phyloP scores from a whole-genome alignment of 1,140 invertebrate genomes.

The Mamestra configurata region DNA sequence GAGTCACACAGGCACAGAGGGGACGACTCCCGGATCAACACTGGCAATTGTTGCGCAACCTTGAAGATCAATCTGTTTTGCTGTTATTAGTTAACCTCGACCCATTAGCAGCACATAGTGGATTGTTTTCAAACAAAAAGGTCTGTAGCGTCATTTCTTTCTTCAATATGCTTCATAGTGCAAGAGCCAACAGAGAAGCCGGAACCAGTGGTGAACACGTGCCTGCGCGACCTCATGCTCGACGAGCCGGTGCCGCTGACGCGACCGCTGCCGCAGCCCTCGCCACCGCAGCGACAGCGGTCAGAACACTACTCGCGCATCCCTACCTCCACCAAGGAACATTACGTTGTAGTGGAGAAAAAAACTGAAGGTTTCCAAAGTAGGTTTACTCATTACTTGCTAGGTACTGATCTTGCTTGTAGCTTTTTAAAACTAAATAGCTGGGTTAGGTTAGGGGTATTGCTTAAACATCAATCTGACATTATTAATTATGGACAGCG shows the following conservation, averaged over 20 bases:
- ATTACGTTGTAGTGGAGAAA: constrained; percentile 67
- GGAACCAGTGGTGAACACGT: constrained; percentile 61
- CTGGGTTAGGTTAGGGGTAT: too few species aligned
- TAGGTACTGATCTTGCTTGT: background rate
- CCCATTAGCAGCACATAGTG: too few species aligned
- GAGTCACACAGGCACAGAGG: too few species aligned
- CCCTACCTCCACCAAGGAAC: constrained; percentile 72
- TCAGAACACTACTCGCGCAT: constrained; percentile 71
- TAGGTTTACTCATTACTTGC: constrained; percentile 50
- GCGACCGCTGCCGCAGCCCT: constrained; percentile 66
- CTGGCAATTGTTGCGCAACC: too few species aligned
- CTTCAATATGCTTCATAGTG: background rate
- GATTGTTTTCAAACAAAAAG: too few species aligned
- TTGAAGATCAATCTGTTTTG: too few species aligned
- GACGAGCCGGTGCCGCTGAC: constrained; percentile 59
- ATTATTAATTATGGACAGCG: too few species aligned
- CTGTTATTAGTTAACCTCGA: too few species aligned
- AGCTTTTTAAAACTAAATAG: background rate
- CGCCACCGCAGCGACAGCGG: constrained; percentile 69
- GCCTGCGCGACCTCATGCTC: constrained; percentile 70
- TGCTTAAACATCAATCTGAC: too few species aligned
- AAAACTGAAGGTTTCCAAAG: constrained; percentile 67
- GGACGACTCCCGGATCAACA: too few species aligned
- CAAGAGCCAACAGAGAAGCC: constrained; percentile 56
- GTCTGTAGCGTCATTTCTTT: background rate